These are phyloP conservation scores for Colostygia pectinataria DNA, from an alignment of 2,888 invertebrate species.

Conservation along the genomic window DNA sequence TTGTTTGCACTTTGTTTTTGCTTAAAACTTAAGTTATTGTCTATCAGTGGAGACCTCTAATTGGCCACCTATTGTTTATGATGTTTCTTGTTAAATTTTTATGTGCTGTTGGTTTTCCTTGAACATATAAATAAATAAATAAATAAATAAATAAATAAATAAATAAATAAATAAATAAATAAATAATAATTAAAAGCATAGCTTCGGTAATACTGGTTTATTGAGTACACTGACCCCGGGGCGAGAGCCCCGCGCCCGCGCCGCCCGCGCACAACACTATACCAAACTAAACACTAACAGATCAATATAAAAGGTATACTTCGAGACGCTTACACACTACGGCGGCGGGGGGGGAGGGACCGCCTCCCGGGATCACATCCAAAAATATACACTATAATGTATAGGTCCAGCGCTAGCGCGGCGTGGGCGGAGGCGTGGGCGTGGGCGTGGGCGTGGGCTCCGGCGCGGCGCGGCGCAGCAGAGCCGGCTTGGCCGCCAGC, in stretches of 20 bases:
- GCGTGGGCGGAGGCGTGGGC: constrained; percentile 18
- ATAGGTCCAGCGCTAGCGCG: not conserved
- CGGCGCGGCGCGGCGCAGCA: constrained; percentile 82
- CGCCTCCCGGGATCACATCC: constrained; percentile 32
- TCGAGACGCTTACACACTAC: constrained; percentile 11
- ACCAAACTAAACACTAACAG: constrained; percentile 12
- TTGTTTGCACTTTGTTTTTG: no score
- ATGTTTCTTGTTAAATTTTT: no score
- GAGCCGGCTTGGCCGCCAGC: constrained; percentile 91
- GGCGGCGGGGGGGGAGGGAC: not conserved
- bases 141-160: no score
- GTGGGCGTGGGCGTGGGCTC: constrained; percentile 33
- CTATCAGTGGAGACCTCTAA: no score
- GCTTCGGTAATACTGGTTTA: constrained; percentile 58
- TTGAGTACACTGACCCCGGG: constrained; percentile 43
- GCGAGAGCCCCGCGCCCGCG: not conserved
- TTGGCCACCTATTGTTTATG: no score
- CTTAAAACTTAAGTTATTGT: no score
- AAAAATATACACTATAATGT: constrained; percentile 36
- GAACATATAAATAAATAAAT: no score
- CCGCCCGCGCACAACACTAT: not conserved
- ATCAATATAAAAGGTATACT: constrained; percentile 16
- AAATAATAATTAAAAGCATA: no score
- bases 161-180: no score
- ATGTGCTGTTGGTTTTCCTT: no score